These are phyloP conservation scores for Pseudochaenichthys georgianus DNA, from an alignment of 2,797 vertebrate species.

Conservation along the genomic window DNA sequence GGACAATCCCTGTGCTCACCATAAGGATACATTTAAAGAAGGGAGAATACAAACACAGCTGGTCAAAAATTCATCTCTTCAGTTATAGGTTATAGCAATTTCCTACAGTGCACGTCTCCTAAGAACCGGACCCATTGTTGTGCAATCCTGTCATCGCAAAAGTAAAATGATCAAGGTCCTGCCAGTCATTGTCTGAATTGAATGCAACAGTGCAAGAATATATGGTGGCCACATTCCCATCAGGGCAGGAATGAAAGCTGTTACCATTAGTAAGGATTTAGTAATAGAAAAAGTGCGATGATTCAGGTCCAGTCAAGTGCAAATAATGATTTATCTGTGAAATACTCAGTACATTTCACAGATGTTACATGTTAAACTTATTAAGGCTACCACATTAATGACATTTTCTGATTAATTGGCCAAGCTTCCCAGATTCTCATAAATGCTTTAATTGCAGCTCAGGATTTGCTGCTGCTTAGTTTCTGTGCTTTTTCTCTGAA, in stretches of 20 bases:
- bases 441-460: conserved; percentile 16
- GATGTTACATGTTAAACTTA: conserved; percentile 14
- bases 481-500: conserved; percentile 7
- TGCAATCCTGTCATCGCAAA: conserved; percentile 33
- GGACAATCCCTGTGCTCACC: not conserved
- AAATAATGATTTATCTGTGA: conserved; percentile 57
- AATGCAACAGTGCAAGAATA: conserved; percentile 58
- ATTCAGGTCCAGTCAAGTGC: conserved; percentile 55
- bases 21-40: not conserved
- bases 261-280: conserved; percentile 48
- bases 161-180: conserved; percentile 44
- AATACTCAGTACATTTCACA: conserved; percentile 59
- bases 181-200: conserved; percentile 41
- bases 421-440: conserved; percentile 27
- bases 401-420: conserved; percentile 40
- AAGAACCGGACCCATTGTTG: conserved; percentile 33
- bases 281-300: conserved; percentile 49
- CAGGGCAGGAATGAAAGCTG: conserved; percentile 28
- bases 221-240: conserved; percentile 47
- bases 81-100: conserved; percentile 5
- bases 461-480: conserved; percentile 6
- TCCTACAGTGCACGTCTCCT: conserved; percentile 22
- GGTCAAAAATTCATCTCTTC: conserved; percentile 8
- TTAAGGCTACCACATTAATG: conserved; percentile 39
- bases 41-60: not conserved